phyloP scores from a whole-genome alignment of 2,888 invertebrate genomes.

The Stegophylla sp. region DNA sequence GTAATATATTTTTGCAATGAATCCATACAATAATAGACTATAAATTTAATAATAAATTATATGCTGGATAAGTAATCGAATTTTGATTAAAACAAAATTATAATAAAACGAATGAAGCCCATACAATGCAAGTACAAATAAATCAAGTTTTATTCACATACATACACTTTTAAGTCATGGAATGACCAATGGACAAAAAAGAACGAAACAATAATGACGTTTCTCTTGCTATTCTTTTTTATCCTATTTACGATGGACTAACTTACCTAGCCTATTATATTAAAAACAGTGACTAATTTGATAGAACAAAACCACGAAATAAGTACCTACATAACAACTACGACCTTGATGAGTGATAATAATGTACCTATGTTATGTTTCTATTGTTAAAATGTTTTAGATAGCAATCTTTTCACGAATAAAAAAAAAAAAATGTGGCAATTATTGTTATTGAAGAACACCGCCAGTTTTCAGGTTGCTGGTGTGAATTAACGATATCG shows the following conservation, averaged over 20 bases:
- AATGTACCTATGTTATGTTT: not conserved
- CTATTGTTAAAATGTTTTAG: conserved; percentile 19
- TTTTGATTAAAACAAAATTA: conserved; percentile 34
- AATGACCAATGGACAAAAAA: conserved; percentile 43
- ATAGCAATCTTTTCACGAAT: not conserved
- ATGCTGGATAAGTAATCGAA: not conserved
- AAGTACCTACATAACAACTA: not conserved
- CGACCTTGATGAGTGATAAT: conserved; percentile 27
- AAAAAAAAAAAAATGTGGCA: not conserved
- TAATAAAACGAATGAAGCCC: conserved; percentile 18
- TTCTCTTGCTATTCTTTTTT: not conserved
- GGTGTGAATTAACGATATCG: no score
- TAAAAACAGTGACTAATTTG: conserved; percentile 32
- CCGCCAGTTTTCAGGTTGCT: no score
- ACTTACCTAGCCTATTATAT: conserved; percentile 33
- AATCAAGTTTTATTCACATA: conserved; percentile 31
- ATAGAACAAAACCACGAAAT: conserved; percentile 39
- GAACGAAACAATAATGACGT: conserved; percentile 23
- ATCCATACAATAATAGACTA: not conserved
- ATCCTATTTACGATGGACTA: conserved; percentile 16
- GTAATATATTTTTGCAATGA: not conserved
- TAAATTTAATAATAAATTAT: not conserved
- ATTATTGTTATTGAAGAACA: no score
- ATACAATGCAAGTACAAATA: conserved; percentile 24
- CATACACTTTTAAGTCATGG: not conserved